Percentiles rank a stretch among this genome's conserved stretches.
These are phyloP conservation scores for Amiota minor DNA, from an alignment of 2,888 invertebrate species.

Conservation along the genomic window DNA sequence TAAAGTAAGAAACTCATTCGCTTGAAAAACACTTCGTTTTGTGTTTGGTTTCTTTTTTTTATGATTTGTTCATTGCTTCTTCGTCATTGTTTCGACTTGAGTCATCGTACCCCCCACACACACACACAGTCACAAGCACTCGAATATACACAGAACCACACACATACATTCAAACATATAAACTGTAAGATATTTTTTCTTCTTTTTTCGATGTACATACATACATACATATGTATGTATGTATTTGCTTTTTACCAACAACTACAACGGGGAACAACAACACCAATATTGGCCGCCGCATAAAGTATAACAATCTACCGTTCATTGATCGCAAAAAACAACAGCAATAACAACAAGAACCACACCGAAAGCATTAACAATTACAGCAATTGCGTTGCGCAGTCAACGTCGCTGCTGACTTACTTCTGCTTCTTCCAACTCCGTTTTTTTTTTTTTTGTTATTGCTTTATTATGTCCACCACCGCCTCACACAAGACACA, in stretches of 20 bases:
- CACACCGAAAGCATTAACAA: conserved; percentile 40
- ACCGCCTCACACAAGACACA: no score
- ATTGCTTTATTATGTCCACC: no score
- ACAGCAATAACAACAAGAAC: conserved; percentile 44
- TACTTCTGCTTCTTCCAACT: neutral
- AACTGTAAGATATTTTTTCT: neutral
- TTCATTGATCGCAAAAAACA: conserved; percentile 24
- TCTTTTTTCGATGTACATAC: conserved; percentile 34
- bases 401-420: conserved; percentile 20
- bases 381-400: conserved; percentile 45
- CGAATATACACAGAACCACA: no score
- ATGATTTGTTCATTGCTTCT: neutral
- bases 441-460: no score
- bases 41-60: conserved; percentile 23
- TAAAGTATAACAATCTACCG: conserved; percentile 21
- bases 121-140: conserved; percentile 24
- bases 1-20: neutral
- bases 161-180: no score
- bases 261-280: conserved; percentile 31
- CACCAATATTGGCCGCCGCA: neutral
- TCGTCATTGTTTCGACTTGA: conserved; percentile 44
- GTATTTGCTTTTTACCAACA: neutral
- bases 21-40: conserved; percentile 27
- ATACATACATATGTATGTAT: conserved; percentile 3
- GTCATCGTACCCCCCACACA: conserved; percentile 53